Conservation (phyloP, 2,113 vertebrate species). For the Morone chrysops region DNA sequence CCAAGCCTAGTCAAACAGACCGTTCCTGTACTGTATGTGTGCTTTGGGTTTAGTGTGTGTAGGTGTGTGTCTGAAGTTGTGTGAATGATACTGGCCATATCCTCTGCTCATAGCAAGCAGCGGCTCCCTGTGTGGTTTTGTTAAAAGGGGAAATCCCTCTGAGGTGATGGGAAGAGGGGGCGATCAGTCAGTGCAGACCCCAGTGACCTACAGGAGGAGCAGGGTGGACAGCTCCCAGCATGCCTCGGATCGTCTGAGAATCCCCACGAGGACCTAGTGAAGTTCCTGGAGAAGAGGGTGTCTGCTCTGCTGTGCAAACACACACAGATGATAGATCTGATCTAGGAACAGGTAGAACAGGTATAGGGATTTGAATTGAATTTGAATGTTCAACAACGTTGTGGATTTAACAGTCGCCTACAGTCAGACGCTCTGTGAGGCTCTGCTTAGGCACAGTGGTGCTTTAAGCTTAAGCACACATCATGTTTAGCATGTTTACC, state of each 20-base stretch:
- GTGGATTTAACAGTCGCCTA: neutral
- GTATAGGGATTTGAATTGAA: conserved; percentile 31
- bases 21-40: conserved; percentile 13
- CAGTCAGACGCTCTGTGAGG: neutral
- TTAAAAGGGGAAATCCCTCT: conserved; percentile 25
- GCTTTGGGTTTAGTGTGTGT: conserved; percentile 11
- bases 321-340: neutral
- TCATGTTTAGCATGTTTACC: neutral
- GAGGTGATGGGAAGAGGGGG: neutral
- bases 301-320: neutral
- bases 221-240: conserved; percentile 14
- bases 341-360: conserved; percentile 21
- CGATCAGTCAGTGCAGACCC: neutral
- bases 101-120: conserved; percentile 6
- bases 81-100: conserved; percentile 16
- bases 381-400: conserved; percentile 48
- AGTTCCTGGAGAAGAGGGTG: neutral
- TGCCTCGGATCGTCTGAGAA: neutral
- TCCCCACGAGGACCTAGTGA: neutral
- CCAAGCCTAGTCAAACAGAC: conserved; percentile 11
- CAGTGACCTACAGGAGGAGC: neutral
- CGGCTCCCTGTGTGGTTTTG: conserved; percentile 13
- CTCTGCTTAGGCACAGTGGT: neutral
- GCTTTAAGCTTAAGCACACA: too few species aligned
- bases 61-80: conserved; percentile 14